Evolutionary conservation across 2,888 invertebrate species (phyloP).

Genomic region (Limenitis camilla): DNA sequence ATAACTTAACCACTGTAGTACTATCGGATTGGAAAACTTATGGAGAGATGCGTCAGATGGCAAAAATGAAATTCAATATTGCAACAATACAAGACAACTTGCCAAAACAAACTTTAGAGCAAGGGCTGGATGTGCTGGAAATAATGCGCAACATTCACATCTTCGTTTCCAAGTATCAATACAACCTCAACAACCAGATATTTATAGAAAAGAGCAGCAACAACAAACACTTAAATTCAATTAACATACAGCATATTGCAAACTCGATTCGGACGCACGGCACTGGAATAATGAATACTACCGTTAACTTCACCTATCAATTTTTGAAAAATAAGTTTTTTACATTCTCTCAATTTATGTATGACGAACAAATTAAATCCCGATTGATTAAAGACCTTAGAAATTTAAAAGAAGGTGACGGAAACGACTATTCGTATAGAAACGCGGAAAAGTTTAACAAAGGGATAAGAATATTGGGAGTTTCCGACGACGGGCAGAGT

Average conservation of each 20-base stretch:
- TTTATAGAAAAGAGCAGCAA: conserved; percentile 94
- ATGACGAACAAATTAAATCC: conserved; percentile 98
- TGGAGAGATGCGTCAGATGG: conserved; percentile 96
- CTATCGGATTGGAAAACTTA: conserved; percentile 98
- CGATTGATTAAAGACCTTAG: conserved; percentile 91
- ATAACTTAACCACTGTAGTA: conserved; percentile 97
- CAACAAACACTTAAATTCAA: conserved; percentile 95
- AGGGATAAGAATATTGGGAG: conserved; percentile 89
- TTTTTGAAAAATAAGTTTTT: conserved; percentile 94
- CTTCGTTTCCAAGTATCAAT: conserved; percentile 94
- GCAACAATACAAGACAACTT: conserved; percentile 92
- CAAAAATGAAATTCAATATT: conserved; percentile 86
- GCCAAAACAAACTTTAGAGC: conserved; percentile 96
- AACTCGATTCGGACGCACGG: conserved; percentile 98
- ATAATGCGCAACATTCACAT: conserved; percentile 97
- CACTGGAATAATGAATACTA: conserved; percentile 95
- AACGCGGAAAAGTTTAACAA: conserved; percentile 95
- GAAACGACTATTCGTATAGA: conserved; percentile 88
- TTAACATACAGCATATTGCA: conserved; percentile 95
- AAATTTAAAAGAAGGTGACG: conserved; percentile 84
- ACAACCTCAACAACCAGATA: conserved; percentile 96
- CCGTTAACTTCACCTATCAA: conserved; percentile 94
- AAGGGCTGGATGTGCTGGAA: conserved; percentile 96
- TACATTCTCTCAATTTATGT: conserved; percentile 96
- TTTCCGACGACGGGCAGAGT: conserved; percentile 86